phyloP scores from a whole-genome alignment of 2,888 invertebrate species.

The Noctua comes region DNA sequence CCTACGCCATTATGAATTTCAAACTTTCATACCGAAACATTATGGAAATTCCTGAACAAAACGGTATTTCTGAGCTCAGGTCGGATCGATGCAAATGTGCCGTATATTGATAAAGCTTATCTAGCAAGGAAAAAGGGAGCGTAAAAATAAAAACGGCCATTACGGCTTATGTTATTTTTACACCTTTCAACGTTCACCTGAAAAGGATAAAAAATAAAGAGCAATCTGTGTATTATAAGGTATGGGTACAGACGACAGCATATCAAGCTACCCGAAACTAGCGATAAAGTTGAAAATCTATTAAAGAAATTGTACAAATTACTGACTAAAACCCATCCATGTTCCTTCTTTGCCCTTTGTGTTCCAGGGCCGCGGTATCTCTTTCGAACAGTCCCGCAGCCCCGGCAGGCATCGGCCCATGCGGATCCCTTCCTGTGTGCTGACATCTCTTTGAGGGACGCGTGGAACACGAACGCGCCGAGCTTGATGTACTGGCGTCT shows the following conservation, averaged over 20 bases:
- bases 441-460: too few species aligned
- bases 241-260: not conserved
- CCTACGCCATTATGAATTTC: not conserved
- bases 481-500: too few species aligned
- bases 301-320: too few species aligned
- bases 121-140: conserved; percentile 39
- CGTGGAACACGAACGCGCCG: too few species aligned
- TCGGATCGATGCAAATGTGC: conserved; percentile 46
- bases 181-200: conserved; percentile 3
- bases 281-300: too few species aligned
- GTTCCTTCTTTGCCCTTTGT: too few species aligned
- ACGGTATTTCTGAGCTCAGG: not conserved
- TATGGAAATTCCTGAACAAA: conserved; percentile 25
- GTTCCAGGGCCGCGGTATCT: too few species aligned
- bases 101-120: conserved; percentile 46
- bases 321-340: too few species aligned
- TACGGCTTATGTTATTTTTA: conserved; percentile 28
- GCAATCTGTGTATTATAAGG: conserved; percentile 2
- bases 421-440: too few species aligned
- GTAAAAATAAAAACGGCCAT: conserved; percentile 38
- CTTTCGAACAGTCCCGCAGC: too few species aligned
- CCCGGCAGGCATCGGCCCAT: too few species aligned
- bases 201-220: conserved; percentile 23
- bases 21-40: not conserved
- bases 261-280: too few species aligned